phyloP scores from a whole-genome alignment of 2,888 invertebrate genomes.

The Leucoptera coffeella region DNA sequence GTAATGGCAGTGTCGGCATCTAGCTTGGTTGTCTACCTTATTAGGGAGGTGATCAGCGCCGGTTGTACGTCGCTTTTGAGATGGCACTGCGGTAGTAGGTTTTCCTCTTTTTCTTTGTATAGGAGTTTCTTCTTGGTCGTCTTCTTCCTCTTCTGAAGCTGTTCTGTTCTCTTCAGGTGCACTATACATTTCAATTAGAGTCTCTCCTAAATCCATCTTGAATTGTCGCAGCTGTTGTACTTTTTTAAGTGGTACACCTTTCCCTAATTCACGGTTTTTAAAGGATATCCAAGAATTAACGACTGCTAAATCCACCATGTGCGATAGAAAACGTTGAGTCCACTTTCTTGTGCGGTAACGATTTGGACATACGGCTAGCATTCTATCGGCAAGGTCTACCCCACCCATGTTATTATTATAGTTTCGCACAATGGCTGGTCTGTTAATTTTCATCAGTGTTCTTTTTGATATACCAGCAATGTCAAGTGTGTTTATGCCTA shows the following conservation, averaged over 20 bases:
- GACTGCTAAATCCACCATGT: conserved; percentile 8
- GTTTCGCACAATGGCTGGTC: not conserved
- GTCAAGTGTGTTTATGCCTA: too few relatives aligned
- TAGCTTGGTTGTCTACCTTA: not conserved
- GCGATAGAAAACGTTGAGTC: conserved; percentile 7
- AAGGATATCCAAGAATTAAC: conserved; percentile 8
- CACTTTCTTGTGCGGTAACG: conserved; percentile 6
- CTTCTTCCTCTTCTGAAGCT: not conserved
- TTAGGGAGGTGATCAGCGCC: not conserved
- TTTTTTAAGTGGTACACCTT: not conserved
- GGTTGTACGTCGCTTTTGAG: not conserved
- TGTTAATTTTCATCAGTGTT: too few relatives aligned
- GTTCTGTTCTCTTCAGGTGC: not conserved
- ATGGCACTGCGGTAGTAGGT: not conserved
- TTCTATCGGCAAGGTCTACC: conserved; percentile 1
- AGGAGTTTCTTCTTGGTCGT: not conserved
- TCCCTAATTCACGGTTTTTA: conserved; percentile 1
- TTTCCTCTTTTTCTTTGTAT: not conserved
- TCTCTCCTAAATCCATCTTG: not conserved
- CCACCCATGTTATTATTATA: conserved; percentile 1
- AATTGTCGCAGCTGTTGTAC: not conserved
- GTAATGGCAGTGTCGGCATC: not conserved
- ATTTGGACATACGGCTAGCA: conserved; percentile 6
- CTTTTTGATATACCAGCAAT: too few relatives aligned
- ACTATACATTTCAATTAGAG: not conserved